Evolutionary conservation across 2,888 invertebrate species (phyloP), one percentile per base, ranked within the genome.

Genomic region (Sturmia bella): DNA sequence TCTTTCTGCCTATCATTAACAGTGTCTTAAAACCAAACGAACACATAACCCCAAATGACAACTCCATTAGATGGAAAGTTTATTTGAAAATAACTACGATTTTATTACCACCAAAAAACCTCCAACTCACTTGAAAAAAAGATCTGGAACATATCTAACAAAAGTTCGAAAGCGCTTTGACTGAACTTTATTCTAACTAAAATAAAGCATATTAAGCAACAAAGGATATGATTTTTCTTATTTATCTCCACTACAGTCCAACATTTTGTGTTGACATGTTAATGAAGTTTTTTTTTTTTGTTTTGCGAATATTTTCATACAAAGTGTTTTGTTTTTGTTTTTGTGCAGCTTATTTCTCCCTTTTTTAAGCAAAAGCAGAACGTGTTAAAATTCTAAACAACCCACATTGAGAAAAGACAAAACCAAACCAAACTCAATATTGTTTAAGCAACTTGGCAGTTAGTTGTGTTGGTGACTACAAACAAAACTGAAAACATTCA

Each of bases 201-300:
- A 70, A 64, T 57, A 41, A 68, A 56, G 43, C 50, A 43, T n/a
- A 52, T n/a, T 63, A 32, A 21, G 19, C 41, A 69, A 61, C 59
- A 80, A 76, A 66, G 64, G 69, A 21, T 24, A 15, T 41, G 0
- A 11, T 48, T 48, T 27, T 39, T 59, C 24, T 41, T 52, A 6
- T 32, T 72, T 41, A 19, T 12, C 21, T 19, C n/a, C n/a, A n/a
- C n/a, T n/a, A n/a, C n/a, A n/a, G n/a, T n/a, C n/a, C 72, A 81
- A 80, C 80, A 80, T 83, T 78, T 78, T 84, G 78, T 83, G 84
- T 83, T 84, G 84, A 83, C 83, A 84, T 69, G 81, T 74, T 84
- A 83, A 82, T 78, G 83, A 80, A 83, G 48, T 83, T 83, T 83
- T 80, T 78, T 72, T 66, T 81, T 72, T 54, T 41, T 43, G 15